Conservation (phyloP, 2,888 invertebrate species). For the Drosophila kambysellisi region DNA sequence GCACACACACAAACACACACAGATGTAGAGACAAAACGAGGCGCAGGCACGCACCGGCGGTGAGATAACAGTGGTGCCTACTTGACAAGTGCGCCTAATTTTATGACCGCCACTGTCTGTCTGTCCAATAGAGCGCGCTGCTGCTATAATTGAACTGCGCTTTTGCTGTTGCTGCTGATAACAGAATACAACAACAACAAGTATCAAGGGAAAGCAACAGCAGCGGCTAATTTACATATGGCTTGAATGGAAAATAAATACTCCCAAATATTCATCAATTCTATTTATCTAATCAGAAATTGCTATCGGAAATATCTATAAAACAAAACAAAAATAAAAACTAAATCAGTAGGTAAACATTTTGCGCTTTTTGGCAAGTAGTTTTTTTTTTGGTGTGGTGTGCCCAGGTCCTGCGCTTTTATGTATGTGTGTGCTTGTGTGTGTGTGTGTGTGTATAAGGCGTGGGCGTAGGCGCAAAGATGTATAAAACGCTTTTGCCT, state of each 20-base stretch:
- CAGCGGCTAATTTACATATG: slow-evolving; percentile 73
- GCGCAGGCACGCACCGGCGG: slow-evolving; percentile 48
- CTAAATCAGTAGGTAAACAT: slow-evolving; percentile 2
- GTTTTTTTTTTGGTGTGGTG: slow-evolving; percentile 23
- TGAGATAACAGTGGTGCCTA: slow-evolving; percentile 46
- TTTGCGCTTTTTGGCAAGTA: slow-evolving; percentile 40
- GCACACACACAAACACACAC: background rate
- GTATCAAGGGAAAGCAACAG: slow-evolving; percentile 27
- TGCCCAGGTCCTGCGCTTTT: slow-evolving; percentile 49
- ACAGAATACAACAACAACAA: slow-evolving; percentile 31
- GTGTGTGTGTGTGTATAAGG: slow-evolving; percentile 37
- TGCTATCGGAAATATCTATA: slow-evolving; percentile 46
- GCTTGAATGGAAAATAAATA: slow-evolving; percentile 49
- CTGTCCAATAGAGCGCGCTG: slow-evolving; percentile 61
- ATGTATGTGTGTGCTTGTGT: slow-evolving; percentile 19
- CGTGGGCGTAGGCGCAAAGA: slow-evolving; percentile 72
- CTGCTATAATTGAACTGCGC: slow-evolving; percentile 52
- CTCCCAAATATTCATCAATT: slow-evolving; percentile 57
- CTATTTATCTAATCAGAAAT: slow-evolving; percentile 58
- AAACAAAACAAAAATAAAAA: slow-evolving; percentile 16
- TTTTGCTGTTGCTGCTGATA: slow-evolving; percentile 50
- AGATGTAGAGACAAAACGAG: background rate
- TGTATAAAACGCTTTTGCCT: slow-evolving; percentile 44
- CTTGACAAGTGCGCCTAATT: slow-evolving; percentile 48
- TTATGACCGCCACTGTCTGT: slow-evolving; percentile 62